A percentile compares a stretch with the other conserved stretches of the same genome.
Conservation (phyloP, 2,113 vertebrate genomes). For the Osmerus mordax region DNA sequence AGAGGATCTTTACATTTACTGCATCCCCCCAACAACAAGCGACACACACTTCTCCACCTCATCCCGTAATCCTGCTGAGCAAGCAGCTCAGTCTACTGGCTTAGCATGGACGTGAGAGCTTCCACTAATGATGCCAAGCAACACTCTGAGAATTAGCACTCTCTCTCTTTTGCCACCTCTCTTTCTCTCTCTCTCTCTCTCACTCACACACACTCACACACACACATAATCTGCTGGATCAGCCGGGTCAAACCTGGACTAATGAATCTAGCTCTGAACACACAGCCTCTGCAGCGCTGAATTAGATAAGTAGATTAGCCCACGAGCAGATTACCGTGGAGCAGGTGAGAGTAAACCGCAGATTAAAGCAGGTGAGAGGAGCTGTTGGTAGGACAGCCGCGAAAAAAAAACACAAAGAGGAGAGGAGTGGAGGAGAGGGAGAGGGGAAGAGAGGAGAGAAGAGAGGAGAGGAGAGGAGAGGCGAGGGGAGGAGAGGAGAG, state of each 20-base stretch:
- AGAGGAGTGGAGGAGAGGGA: background rate
- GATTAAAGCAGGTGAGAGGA: too few relatives aligned
- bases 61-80: too few relatives aligned
- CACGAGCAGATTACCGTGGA: constrained; percentile 2
- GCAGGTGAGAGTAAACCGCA: background rate
- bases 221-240: background rate
- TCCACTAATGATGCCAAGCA: too few relatives aligned
- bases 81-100: too few relatives aligned
- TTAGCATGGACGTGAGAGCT: too few relatives aligned
- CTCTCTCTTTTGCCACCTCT: too few relatives aligned
- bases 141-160: too few relatives aligned
- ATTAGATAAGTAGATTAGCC: background rate
- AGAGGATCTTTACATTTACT: too few relatives aligned
- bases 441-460: background rate
- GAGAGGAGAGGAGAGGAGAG: background rate
- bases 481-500: background rate
- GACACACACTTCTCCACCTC: too few relatives aligned
- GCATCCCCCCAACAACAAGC: too few relatives aligned
- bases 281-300: background rate
- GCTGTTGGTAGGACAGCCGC: background rate
- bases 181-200: too few relatives aligned
- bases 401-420: background rate
- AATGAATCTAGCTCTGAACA: background rate
- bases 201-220: too few relatives aligned
- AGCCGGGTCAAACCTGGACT: background rate